phyloP scores from a whole-genome alignment of 2,113 vertebrate species.

The Vulpes ferrilata region DNA sequence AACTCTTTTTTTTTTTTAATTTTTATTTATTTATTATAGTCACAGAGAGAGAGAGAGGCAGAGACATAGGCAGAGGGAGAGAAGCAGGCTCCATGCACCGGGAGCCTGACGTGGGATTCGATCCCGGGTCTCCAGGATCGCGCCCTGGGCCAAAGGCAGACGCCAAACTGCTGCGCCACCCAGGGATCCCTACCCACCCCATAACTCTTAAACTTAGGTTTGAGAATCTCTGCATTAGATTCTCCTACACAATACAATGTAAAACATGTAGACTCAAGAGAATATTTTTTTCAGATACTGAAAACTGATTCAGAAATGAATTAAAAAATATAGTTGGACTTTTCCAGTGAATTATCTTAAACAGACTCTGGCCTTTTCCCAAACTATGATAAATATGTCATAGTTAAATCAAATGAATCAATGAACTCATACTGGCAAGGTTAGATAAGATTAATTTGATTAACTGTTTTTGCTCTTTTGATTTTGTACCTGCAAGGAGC shows the following conservation, averaged over 20 bases:
- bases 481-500: neutral
- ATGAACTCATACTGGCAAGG: neutral
- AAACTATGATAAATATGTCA: conserved; percentile 13
- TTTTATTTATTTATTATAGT: too few relatives aligned
- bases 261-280: conserved; percentile 8
- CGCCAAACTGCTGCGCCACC: too few relatives aligned
- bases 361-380: conserved; percentile 2
- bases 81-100: too few relatives aligned
- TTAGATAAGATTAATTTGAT: neutral
- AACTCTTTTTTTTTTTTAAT: too few relatives aligned
- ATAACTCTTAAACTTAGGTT: neutral
- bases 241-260: neutral
- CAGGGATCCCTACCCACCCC: too few relatives aligned
- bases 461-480: conserved; percentile 24
- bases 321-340: conserved; percentile 9
- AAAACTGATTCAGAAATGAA: neutral
- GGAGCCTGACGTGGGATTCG: too few relatives aligned
- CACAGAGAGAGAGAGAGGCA: too few relatives aligned
- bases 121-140: too few relatives aligned
- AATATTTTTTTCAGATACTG: neutral
- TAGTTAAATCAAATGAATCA: neutral
- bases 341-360: conserved; percentile 7
- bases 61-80: too few relatives aligned
- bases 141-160: too few relatives aligned
- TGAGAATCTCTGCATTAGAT: conserved; percentile 25